Evolutionary conservation across 2,888 invertebrate species (phyloP), one percentile per base, ranked within the genome.

Genomic region (Lithophane leautieri): DNA sequence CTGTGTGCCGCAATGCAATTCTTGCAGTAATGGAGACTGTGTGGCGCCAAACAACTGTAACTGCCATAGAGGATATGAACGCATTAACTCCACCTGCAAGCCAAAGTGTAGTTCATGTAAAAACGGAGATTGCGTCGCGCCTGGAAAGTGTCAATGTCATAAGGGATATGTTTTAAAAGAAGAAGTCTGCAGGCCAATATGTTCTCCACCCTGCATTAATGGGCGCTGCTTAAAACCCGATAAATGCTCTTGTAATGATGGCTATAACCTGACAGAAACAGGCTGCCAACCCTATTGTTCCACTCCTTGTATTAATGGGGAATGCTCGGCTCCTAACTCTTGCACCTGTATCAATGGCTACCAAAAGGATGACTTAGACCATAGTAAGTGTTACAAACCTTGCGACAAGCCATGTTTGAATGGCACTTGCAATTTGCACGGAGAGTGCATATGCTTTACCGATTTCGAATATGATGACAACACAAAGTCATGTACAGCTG

Each of bases 251-350:
- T 93, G 92, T 70, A 25, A 82, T 73, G 44, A 76, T 52, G 91
- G 91, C 58, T 90, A 88, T 63, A 83, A 88, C 19, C 73, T 70
- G 71, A 67, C 77, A 50, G 82, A 81, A 82, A 81, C 81, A 16
- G 84, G 76, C 19, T 83, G 83, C 34, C n/a, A 74, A 54, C 82
- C 85, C 0, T 34, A 44, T 16, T 83, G 83, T 65, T 85, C 65
- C 2, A 28, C 4, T 25, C 52, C 71, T 8, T 90, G 90, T 67
- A 47, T 73, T 4, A 82, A 89, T 65, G 92, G 94, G 1, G 75
- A 85, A 9, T 97, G 97, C 77, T 86, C 88, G 2, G 91, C 90
- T 0, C 96, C 96, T 0, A 89, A 95, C 0, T 88, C 83, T 11
- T 92, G 93, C 66, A 75, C 78, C 9, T 92, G 92, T 50, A 47